Evolutionary conservation across 1,140 invertebrate genomes (phyloP).

Genomic region (Theocolax elegans): DNA sequence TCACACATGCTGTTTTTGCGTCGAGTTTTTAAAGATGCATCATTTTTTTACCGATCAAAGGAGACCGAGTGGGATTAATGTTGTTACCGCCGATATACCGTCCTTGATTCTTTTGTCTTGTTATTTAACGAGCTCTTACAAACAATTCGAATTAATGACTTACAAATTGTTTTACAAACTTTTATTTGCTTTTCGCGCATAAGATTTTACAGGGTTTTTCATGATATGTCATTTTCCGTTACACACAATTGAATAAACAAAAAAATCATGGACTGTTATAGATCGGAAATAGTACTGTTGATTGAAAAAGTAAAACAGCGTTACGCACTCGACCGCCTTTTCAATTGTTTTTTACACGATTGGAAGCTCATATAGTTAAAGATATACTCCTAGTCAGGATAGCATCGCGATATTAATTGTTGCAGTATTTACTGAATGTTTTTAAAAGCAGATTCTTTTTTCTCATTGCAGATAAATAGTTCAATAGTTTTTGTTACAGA

Average conservation of each 20-base stretch:
- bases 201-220: too few species aligned
- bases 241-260: neutral
- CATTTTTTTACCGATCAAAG: slow-evolving; percentile 19
- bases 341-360: slow-evolving; percentile 40
- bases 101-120: slow-evolving; percentile 15
- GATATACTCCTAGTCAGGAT: slow-evolving; percentile 62
- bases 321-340: slow-evolving; percentile 28
- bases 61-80: slow-evolving; percentile 11
- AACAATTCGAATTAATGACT: neutral
- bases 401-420: slow-evolving; percentile 62
- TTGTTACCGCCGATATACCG: neutral
- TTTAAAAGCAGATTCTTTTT: slow-evolving; percentile 49
- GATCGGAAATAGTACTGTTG: too few species aligned
- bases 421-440: slow-evolving; percentile 63
- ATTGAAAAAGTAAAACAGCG: too few species aligned
- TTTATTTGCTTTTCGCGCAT: neutral
- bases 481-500: slow-evolving; percentile 50
- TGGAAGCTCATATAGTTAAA: slow-evolving; percentile 26
- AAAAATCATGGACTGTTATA: neutral
- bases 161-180: neutral
- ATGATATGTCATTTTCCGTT: neutral
- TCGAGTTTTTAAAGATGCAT: neutral
- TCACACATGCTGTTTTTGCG: slow-evolving; percentile 22
- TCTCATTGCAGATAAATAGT: slow-evolving; percentile 41
- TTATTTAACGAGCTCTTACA: neutral